phyloP scores from a whole-genome alignment of 2,113 vertebrate species.

The Oncorhynchus kisutch region DNA sequence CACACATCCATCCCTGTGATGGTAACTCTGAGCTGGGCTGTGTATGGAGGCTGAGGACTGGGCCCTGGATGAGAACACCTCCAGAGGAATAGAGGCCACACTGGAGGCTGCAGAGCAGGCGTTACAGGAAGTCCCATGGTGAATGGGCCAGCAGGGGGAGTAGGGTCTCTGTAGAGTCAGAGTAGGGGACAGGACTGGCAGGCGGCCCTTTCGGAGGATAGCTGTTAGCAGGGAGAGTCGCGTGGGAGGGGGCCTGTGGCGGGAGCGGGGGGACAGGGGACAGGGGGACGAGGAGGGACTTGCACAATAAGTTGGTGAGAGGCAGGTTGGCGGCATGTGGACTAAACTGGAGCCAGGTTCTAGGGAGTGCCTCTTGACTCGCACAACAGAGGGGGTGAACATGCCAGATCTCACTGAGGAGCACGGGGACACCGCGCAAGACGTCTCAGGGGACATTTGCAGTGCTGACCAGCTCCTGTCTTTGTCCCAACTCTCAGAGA shows the following conservation, averaged over 20 bases:
- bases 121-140: slow-evolving; percentile 61
- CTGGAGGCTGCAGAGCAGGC: slow-evolving; percentile 77
- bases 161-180: slow-evolving; percentile 64
- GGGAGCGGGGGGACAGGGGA: slow-evolving; percentile 62
- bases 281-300: slow-evolving; percentile 64
- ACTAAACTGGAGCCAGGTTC: slow-evolving; percentile 82
- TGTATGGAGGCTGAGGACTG: slow-evolving; percentile 67
- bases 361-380: slow-evolving; percentile 76
- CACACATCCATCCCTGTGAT: slow-evolving; percentile 16
- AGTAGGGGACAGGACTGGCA: slow-evolving; percentile 67
- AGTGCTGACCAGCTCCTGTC: slow-evolving; percentile 54
- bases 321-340: slow-evolving; percentile 69
- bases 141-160: slow-evolving; percentile 76
- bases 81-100: slow-evolving; percentile 75
- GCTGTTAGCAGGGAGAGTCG: slow-evolving; percentile 90
- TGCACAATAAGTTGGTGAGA: slow-evolving; percentile 71
- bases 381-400: slow-evolving; percentile 78
- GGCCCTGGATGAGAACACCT: slow-evolving; percentile 70
- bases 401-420: slow-evolving; percentile 69
- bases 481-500: slow-evolving; percentile 62
- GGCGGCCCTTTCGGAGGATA: slow-evolving; percentile 85
- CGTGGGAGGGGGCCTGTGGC: slow-evolving; percentile 76
- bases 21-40: slow-evolving; percentile 28
- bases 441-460: slow-evolving; percentile 43
- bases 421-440: slow-evolving; percentile 60